phyloP scores from a whole-genome alignment of 1,140 invertebrate species.

The Neuroterus valhalla region DNA sequence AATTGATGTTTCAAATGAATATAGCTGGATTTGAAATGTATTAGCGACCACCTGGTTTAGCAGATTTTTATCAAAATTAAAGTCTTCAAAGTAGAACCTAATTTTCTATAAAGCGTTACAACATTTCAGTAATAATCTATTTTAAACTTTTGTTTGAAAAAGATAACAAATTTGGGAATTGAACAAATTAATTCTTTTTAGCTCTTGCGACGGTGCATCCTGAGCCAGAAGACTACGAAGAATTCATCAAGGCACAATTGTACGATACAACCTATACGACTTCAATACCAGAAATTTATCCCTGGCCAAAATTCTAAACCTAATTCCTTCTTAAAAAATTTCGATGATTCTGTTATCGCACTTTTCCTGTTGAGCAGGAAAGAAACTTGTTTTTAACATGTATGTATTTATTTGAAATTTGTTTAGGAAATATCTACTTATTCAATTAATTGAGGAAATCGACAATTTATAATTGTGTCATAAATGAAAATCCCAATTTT shows the following conservation, averaged over 20 bases:
- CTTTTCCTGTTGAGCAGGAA: constrained; percentile 25
- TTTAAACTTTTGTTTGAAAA: too few relatives aligned
- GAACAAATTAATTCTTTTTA: constrained; percentile 72
- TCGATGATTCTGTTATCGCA: constrained; percentile 2
- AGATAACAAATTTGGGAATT: too few relatives aligned
- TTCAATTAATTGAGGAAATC: too few relatives aligned
- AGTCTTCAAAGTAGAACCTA: too few relatives aligned
- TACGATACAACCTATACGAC: constrained; percentile 84
- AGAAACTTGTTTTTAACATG: neutral
- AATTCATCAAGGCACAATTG: constrained; percentile 87
- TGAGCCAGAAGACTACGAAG: constrained; percentile 83
- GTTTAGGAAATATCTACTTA: too few relatives aligned
- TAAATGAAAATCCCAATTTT: constrained; percentile 21
- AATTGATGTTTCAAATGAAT: too few relatives aligned
- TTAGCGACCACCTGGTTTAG: too few relatives aligned
- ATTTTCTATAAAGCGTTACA: too few relatives aligned
- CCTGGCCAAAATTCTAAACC: constrained; percentile 78
- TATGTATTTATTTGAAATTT: constrained; percentile 16
- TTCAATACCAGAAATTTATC: constrained; percentile 81
- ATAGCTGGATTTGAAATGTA: too few relatives aligned
- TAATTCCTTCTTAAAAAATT: neutral
- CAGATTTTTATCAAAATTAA: too few relatives aligned
- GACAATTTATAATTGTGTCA: neutral
- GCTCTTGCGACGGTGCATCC: constrained; percentile 86
- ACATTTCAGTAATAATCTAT: too few relatives aligned